Conservation (phyloP, 2,888 invertebrate genomes). For the Chaitophorus viminalis region DNA sequence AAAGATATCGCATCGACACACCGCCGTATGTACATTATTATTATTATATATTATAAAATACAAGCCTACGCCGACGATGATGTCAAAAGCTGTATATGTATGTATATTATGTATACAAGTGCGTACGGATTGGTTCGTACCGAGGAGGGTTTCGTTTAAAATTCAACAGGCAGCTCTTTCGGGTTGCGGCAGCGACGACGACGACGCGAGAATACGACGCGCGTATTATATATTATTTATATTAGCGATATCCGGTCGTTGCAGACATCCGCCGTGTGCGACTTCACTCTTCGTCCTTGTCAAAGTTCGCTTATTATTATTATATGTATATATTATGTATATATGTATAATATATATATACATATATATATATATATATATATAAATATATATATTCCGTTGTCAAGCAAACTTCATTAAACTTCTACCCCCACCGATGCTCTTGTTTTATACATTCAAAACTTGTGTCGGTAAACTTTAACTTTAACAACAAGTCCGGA, state of each 20-base stretch:
- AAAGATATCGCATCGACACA: too few relatives aligned
- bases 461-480: constrained; percentile 45
- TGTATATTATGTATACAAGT: background rate
- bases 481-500: constrained; percentile 32
- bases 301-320: constrained; percentile 52
- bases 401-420: constrained; percentile 49
- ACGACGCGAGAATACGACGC: background rate
- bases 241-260: constrained; percentile 18
- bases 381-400: constrained; percentile 27
- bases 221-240: constrained; percentile 28
- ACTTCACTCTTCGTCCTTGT: background rate
- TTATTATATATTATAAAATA: too few relatives aligned
- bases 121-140: background rate
- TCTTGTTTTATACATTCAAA: constrained; percentile 36
- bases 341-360: constrained; percentile 25
- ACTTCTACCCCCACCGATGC: background rate
- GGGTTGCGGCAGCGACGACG: background rate
- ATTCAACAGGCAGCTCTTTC: constrained; percentile 34
- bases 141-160: constrained; percentile 24
- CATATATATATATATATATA: constrained; percentile 9
- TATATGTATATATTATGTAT: constrained; percentile 19
- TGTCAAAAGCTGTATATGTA: background rate
- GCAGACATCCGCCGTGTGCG: background rate
- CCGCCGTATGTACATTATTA: too few relatives aligned
- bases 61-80: too few relatives aligned